Percentiles rank a stretch among this genome's conserved stretches.
These are phyloP conservation scores for Meteorus cinctellus DNA, from an alignment of 2,888 invertebrate species.

Conservation along the genomic window DNA sequence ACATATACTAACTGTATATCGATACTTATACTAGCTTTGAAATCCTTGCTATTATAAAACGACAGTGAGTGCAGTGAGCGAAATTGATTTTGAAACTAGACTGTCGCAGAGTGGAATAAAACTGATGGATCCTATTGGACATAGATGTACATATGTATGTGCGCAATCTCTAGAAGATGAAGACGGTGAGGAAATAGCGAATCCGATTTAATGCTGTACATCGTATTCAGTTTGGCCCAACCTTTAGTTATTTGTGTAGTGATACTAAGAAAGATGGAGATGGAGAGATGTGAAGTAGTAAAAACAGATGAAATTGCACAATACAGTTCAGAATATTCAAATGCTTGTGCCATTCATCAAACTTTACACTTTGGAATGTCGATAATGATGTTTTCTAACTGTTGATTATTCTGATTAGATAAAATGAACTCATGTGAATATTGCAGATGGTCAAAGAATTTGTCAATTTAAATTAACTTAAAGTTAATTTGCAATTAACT, in stretches of 20 bases:
- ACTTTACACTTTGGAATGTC: neutral
- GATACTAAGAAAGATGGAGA: neutral
- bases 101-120: constrained; percentile 1
- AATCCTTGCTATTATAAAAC: neutral
- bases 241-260: no score
- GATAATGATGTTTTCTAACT: neutral
- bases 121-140: constrained; percentile 12
- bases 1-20: no score
- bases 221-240: no score
- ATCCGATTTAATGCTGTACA: no score
- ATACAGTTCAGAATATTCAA: neutral
- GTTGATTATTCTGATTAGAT: no score
- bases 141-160: neutral
- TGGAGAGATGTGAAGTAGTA: neutral
- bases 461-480: no score
- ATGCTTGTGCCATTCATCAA: neutral
- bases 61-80: neutral
- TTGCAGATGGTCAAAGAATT: no score
- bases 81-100: constrained; percentile 28
- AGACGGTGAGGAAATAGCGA: no score
- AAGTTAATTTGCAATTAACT: no score
- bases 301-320: neutral
- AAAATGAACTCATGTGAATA: no score
- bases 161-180: no score
- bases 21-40: neutral